Evolutionary conservation across 1,140 invertebrate species (phyloP).

Genomic region (Diabrotica undecimpunctata): DNA sequence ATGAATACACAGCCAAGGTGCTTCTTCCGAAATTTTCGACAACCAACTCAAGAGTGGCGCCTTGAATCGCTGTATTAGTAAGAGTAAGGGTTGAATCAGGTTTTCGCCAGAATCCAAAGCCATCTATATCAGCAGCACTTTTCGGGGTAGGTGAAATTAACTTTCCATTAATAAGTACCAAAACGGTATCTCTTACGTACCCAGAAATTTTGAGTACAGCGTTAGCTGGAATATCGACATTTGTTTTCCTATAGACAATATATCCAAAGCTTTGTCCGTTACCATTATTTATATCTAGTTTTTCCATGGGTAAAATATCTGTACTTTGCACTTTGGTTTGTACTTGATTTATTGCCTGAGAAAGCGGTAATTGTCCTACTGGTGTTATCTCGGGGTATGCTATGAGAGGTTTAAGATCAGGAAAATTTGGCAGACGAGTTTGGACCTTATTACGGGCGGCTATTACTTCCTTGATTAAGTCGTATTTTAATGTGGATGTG

Average conservation of each 20-base stretch:
- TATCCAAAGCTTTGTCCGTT: conserved; percentile 61
- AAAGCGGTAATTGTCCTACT: conserved; percentile 33
- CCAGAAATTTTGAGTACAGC: conserved; percentile 48
- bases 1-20: conserved; percentile 49
- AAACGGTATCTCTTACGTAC: conserved; percentile 53
- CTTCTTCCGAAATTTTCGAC: conserved; percentile 60
- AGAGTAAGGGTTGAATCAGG: conserved; percentile 40
- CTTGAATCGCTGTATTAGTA: conserved; percentile 21
- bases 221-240: conserved; percentile 33
- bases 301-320: conserved; percentile 53
- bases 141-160: conserved; percentile 42
- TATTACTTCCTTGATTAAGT: conserved; percentile 42
- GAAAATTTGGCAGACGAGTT: conserved; percentile 44
- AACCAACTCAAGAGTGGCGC: conserved; percentile 52
- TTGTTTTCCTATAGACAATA: conserved; percentile 51
- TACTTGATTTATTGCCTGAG: conserved; percentile 39
- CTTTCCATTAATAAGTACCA: conserved; percentile 50
- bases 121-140: conserved; percentile 38
- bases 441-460: conserved; percentile 45
- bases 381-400: conserved; percentile 37
- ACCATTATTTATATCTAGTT: conserved; percentile 50
- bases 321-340: conserved; percentile 25
- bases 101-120: conserved; percentile 51
- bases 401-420: conserved; percentile 36
- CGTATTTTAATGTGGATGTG: conserved; percentile 50